Conservation (phyloP, 2,888 invertebrate species). For the Pachydiplax longipennis region DNA sequence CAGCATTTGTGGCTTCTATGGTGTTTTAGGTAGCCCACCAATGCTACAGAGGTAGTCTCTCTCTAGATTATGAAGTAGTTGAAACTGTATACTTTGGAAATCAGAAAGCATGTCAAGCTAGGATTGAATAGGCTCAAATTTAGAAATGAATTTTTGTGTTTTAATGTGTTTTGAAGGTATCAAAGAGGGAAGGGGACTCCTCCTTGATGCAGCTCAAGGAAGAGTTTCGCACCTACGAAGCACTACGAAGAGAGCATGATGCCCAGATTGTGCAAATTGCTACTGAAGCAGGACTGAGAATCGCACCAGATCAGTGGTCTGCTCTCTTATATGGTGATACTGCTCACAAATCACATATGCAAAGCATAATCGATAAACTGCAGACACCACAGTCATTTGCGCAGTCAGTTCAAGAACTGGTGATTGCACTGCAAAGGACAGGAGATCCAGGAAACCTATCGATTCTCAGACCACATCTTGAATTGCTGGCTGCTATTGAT, state of each 20-base stretch:
- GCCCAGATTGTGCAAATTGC: constrained; percentile 99
- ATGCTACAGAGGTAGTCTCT: too few relatives aligned
- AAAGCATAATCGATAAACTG: constrained; percentile 87
- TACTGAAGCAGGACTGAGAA: constrained; percentile 93
- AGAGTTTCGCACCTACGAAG: constrained; percentile 94
- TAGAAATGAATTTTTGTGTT: too few relatives aligned
- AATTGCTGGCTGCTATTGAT: constrained; percentile 86
- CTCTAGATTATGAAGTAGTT: too few relatives aligned
- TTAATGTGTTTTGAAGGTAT: constrained; percentile 71
- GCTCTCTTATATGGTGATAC: constrained; percentile 95
- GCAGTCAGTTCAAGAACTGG: constrained; percentile 85
- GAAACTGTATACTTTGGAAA: too few relatives aligned
- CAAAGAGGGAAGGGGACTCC: constrained; percentile 95
- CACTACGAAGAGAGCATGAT: constrained; percentile 93
- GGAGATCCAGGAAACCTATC: constrained; percentile 81
- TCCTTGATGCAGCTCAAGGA: constrained; percentile 98
- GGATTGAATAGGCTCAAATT: too few relatives aligned
- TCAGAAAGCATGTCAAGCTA: too few relatives aligned
- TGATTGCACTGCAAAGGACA: constrained; percentile 88
- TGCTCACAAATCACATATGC: constrained; percentile 97
- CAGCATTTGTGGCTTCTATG: too few relatives aligned
- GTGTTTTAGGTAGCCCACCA: too few relatives aligned
- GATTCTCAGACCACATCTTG: constrained; percentile 78
- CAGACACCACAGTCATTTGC: constrained; percentile 94
- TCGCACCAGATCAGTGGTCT: constrained; percentile 99